Base-by-base conservation (phyloP, 2,113 vertebrate species). In the Oncorhynchus masou region DNA sequence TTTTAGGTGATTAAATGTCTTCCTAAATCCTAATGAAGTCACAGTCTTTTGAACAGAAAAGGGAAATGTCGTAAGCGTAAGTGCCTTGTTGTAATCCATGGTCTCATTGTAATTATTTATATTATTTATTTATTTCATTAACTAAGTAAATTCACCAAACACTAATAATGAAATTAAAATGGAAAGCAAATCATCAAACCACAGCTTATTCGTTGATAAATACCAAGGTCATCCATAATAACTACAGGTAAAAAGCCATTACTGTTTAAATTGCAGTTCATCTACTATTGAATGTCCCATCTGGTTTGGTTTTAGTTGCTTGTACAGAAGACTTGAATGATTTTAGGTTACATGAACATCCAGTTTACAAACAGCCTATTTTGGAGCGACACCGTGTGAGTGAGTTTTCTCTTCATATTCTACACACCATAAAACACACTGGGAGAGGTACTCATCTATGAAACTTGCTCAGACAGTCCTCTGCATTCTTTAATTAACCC, bases 11-110 rank as follows among this genome's bases (percentile, higher is more conserved):
- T 90, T 82, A 79, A 78, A 87, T 89, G 82, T 83, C 91, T 91
- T 88, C 87, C 93, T 92, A 93, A 93, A 94, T 92, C 93, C 94
- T 94, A 94, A 31, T 92, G 87, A 90, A 96, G 93, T 95, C 94
- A 96, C 95, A 95, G 95, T 95, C 95, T 94, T 91, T 91, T 94
- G 84, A 94, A 91, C 93, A 85, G 93, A 90, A 86, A 86, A 92
- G 90, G 89, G 87, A 93, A 92, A 92, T 92, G 90, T 93, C 89
- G 91, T 93, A 91, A 93, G 89, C 89, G 83, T 84, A 85, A 78
- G 88, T 87, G 90, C 85, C 86, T 88, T 88, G 85, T 89, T 88
- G 82, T 91, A 91, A 92, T 91, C 86, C 91, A 91, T 86, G 85
- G 86, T 84, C 77, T 54, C 79, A 25, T 85, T 88, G 69, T 88